Evolutionary conservation across 2,888 invertebrate genomes (phyloP), one percentile per base, ranked within the genome.

Genomic region (Allygus modestus): DNA sequence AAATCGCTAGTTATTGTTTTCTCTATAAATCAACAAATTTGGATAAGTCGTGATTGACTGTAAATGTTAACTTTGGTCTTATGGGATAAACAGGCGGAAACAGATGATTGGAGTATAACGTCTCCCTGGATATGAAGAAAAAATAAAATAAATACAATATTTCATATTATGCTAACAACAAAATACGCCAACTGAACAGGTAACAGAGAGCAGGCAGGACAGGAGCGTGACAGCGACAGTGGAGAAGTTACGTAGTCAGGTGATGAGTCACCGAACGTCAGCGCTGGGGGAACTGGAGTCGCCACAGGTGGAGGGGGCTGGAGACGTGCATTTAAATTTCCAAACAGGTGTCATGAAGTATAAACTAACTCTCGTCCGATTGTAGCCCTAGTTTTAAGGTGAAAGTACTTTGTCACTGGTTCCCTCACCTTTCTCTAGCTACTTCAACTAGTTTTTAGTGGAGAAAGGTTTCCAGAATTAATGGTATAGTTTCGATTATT

Each of bases 241-340:
- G 26, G 51, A 46, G 41, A 61, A 41, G 83, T 83, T 83, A 82
- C 77, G 82, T 83, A 77, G 77, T 73, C 65, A 69, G 46, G 77
- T 41, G 84, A 84, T 84, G 84, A 84, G 84, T 84, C 84, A 65
- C 81, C 51, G 31, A 23, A 81, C 84, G 84, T 84, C 84, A 84
- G 69, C 84, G 71, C 54, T 37, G 84, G 69, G 33, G 84, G 84
- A 84, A 81, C 37, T 65, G 84, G 84, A 84, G 46, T 69, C 81
- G 71, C 28, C 71, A 37, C 83, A 71, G 71, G 71, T 71, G 41
- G 71, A 41, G 20, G 41, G n/a, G 17, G 31, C 28, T 20, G 41
- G 37, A 75, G 58, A 2, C 20, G 23, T 2, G 20, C 12, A 31
- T 65, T 65, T 65, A 28, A 65, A 65, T 65, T 65, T 65, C 65